Evolutionary conservation across 2,797 vertebrate species (phyloP), one percentile per base, ranked within the genome.

Genomic region (Chlorospingus semifuscus): DNA sequence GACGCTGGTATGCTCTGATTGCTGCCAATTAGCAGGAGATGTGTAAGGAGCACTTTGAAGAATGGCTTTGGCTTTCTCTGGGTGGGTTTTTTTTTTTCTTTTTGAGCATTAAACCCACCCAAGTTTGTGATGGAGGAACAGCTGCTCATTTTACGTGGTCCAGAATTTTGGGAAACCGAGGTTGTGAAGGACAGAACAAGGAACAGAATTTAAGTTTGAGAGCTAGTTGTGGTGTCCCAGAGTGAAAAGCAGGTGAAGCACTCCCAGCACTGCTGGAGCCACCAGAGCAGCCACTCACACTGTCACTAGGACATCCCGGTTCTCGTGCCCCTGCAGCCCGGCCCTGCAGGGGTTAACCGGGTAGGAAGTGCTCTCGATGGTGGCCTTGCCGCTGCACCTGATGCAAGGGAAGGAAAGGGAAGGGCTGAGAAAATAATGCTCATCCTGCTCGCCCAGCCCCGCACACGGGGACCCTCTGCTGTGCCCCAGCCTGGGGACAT

Each of bases 321-420:
- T 75, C 59, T 85, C 46, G 49, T 80, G 84, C 6, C 68, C 64
- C 69, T 56, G 27, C 15, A 8, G 37, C 94, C 89, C 63, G 27
- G 68, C 70, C 80, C 65, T 7, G 42, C 89, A 96, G 94, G 95
- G 91, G 92, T 96, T 97, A 95, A 95, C 30, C 0, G n/a, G 41
- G 89, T 95, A 81, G 97, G 96, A 97, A 97, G 64, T 37, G 83
- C 95, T 93, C 77, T 36, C 2, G 20, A 42, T 9, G 7, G 55
- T 78, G 96, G 94, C 97, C 95, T 97, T 95, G 93, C 42, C 2
- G 10, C 94, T 94, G 94, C 97, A 97, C 97, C 97, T 97, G 96
- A 97, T 96, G 93, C 81, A 77, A 76, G 94, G 93, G 91, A 94
- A 88, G 91, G 97, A 97, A 97, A 96, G 77, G 96, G 97, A 95